Conservation (phyloP, 2,797 vertebrate genomes). For the Tadarida brasiliensis region DNA sequence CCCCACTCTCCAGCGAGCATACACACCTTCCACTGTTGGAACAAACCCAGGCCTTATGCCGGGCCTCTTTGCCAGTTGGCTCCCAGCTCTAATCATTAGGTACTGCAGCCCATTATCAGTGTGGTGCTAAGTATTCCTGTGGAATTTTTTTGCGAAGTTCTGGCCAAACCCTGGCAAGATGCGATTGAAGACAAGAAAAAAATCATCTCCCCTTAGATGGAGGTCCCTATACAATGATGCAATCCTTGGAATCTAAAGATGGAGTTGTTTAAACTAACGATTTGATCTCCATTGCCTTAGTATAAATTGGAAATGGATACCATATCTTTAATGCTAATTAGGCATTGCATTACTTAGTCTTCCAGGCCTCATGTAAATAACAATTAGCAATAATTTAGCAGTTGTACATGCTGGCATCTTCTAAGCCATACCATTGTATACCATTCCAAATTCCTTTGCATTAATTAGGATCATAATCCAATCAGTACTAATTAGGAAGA, state of each 20-base stretch:
- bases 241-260: slow-evolving; percentile 75
- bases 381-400: slow-evolving; percentile 91
- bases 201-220: neutral
- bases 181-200: slow-evolving; percentile 44
- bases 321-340: slow-evolving; percentile 90
- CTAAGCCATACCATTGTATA: slow-evolving; percentile 89
- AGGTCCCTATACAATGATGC: slow-evolving; percentile 56
- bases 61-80: slow-evolving; percentile 68
- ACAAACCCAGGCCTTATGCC: slow-evolving; percentile 58
- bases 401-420: slow-evolving; percentile 89
- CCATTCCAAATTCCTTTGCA: slow-evolving; percentile 90
- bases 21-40: slow-evolving; percentile 55
- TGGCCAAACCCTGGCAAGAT: slow-evolving; percentile 72
- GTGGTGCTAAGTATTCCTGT: slow-evolving; percentile 49
- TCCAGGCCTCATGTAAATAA: slow-evolving; percentile 90
- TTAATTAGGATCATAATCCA: slow-evolving; percentile 90
- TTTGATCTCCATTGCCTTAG: slow-evolving; percentile 83
- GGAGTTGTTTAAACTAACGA: slow-evolving; percentile 75
- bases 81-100: slow-evolving; percentile 63
- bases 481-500: slow-evolving; percentile 90
- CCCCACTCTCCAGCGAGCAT: neutral
- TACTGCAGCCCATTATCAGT: slow-evolving; percentile 48
- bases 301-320: slow-evolving; percentile 88
- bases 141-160: slow-evolving; percentile 64
- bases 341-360: slow-evolving; percentile 87